Evolutionary conservation across 2,888 invertebrate genomes (phyloP).

Genomic region (Microplitis manilae): DNA sequence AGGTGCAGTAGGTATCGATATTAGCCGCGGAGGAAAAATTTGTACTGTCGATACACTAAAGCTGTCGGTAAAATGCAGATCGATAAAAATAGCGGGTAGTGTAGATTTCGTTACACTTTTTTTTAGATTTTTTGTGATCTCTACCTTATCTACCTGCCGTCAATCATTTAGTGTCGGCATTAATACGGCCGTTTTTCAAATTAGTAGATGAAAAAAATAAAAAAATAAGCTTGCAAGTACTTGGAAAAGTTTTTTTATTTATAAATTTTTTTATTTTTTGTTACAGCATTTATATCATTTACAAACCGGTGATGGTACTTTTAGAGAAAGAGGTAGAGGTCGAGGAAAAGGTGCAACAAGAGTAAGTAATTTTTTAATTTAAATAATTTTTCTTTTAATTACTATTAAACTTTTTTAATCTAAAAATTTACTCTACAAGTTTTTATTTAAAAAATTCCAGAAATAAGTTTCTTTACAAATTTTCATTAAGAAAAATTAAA

Average conservation of each 20-base stretch:
- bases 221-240: background rate
- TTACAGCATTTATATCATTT: slow-evolving; percentile 70
- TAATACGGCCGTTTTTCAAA: too few species aligned
- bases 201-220: too few species aligned
- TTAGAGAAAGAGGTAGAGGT: slow-evolving; percentile 68
- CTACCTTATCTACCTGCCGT: background rate
- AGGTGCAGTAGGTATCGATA: background rate
- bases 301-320: slow-evolving; percentile 69
- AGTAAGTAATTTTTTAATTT: slow-evolving; percentile 58
- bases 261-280: slow-evolving; percentile 38
- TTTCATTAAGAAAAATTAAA: too few species aligned
- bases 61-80: background rate
- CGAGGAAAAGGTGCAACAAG: slow-evolving; percentile 70
- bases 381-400: background rate
- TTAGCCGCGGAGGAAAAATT: slow-evolving; percentile 2
- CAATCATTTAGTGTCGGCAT: background rate
- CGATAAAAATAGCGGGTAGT: background rate
- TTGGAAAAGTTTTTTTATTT: slow-evolving; percentile 11
- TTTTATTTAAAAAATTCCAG: too few species aligned
- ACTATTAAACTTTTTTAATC: background rate
- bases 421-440: too few species aligned
- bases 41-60: background rate
- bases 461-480: too few species aligned
- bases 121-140: background rate
- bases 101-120: background rate